Evolutionary conservation across 2,113 vertebrate genomes (phyloP).

Genomic region (Halcyon malimbica): DNA sequence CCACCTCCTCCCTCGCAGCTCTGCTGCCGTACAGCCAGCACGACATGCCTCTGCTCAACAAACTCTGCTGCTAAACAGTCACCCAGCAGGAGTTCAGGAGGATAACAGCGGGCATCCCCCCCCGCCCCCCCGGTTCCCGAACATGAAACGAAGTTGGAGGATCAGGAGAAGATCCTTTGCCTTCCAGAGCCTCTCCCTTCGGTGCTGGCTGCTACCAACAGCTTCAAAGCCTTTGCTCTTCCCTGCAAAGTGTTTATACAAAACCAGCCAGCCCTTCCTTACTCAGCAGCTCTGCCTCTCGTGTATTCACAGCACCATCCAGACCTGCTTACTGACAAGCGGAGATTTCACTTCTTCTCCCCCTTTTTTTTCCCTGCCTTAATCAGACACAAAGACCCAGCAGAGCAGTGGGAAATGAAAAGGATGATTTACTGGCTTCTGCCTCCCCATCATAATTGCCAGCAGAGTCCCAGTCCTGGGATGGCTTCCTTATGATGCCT

Average conservation of each 20-base stretch:
- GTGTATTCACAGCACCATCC: neutral
- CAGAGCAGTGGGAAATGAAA: constrained; percentile 1
- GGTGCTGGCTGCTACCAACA: neutral
- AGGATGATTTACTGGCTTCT: neutral
- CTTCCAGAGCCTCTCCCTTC: constrained; percentile 2
- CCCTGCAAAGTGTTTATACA: constrained; percentile 27
- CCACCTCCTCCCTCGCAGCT: neutral
- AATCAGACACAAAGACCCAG: constrained; percentile 20
- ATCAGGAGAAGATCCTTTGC: neutral
- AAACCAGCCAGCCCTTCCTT: constrained; percentile 23
- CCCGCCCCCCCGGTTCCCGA: neutral
- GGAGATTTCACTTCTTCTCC: neutral
- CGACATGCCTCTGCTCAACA: fast-evolving
- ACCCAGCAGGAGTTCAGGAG: neutral
- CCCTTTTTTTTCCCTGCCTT: neutral
- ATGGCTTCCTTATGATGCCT: neutral
- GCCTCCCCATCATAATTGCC: neutral
- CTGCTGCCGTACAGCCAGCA: fast-evolving
- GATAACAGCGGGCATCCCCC: neutral
- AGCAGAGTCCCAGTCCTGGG: neutral
- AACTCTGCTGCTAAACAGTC: neutral
- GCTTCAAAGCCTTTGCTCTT: constrained; percentile 36
- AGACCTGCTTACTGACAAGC: constrained; percentile 39
- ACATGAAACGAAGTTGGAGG: neutral
- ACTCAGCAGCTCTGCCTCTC: constrained; percentile 54